phyloP scores from a whole-genome alignment of 2,113 vertebrate species.

The Cinclus mexicanus region DNA sequence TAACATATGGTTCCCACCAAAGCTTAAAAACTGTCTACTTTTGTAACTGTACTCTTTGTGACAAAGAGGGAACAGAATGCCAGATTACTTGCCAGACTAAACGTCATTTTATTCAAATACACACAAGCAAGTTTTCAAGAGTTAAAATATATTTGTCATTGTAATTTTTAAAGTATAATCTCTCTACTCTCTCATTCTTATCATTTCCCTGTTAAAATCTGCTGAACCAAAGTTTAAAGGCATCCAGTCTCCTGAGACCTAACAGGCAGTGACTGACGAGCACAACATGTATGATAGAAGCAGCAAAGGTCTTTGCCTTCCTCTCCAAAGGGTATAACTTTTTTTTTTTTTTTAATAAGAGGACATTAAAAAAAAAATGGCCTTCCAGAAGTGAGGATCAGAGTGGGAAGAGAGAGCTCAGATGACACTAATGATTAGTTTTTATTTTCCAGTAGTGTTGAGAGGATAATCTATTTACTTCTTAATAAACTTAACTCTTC shows the following conservation, averaged over 20 bases:
- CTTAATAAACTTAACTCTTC: background rate
- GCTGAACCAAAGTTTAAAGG: background rate
- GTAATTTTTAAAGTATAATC: background rate
- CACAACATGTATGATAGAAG: accelerated
- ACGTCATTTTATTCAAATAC: background rate
- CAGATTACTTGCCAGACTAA: background rate
- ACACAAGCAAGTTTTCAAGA: background rate
- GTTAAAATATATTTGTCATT: background rate
- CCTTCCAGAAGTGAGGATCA: background rate
- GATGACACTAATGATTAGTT: background rate
- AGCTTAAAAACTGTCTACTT: constrained; percentile 6
- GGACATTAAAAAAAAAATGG: background rate
- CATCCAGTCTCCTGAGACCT: background rate
- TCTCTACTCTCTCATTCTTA: background rate
- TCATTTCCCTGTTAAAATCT: background rate
- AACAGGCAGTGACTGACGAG: background rate
- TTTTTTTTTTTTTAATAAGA: background rate
- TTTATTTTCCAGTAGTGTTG: background rate
- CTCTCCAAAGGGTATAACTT: background rate
- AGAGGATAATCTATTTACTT: background rate
- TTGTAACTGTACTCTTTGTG: background rate
- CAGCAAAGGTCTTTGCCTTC: background rate
- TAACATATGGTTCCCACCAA: constrained; percentile 8
- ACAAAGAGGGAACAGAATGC: background rate
- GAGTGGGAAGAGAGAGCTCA: background rate